Percentiles rank a stretch among this genome's conserved stretches.
phyloP scores from a whole-genome alignment of 1,140 invertebrate genomes.

The Harlomillsia oculata region DNA sequence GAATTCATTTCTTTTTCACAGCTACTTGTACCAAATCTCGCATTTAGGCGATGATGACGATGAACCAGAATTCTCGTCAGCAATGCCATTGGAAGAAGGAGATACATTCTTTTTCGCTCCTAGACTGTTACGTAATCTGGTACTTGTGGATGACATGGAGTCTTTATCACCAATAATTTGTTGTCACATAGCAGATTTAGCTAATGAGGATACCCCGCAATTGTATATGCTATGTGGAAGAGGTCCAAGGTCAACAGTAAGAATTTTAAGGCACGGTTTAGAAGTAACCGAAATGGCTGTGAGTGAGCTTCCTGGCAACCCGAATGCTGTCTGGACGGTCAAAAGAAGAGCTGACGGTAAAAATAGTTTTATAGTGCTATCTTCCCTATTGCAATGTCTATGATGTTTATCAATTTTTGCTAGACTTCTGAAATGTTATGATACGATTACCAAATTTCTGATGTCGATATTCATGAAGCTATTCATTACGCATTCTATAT shows the following conservation, averaged over 20 bases:
- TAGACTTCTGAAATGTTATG: constrained; percentile 34
- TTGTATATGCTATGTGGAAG: constrained; percentile 91
- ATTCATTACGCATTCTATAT: not conserved
- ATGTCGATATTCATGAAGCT: too few species aligned
- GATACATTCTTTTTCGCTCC: constrained; percentile 99
- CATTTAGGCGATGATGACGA: constrained; percentile 98
- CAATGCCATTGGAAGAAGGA: constrained; percentile 95
- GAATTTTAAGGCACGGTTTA: constrained; percentile 90
- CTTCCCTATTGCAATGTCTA: too few species aligned
- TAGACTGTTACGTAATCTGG: constrained; percentile 83
- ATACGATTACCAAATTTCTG: too few species aligned
- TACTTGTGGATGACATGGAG: constrained; percentile 96
- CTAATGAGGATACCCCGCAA: constrained; percentile 98
- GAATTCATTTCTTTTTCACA: constrained; percentile 42
- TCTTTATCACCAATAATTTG: constrained; percentile 88
- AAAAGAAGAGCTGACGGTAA: constrained; percentile 89
- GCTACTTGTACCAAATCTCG: constrained; percentile 96
- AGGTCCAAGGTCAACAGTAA: constrained; percentile 81
- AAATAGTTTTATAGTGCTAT: too few species aligned
- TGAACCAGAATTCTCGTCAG: constrained; percentile 97
- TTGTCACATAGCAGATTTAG: constrained; percentile 63
- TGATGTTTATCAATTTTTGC: too few species aligned
- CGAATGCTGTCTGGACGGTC: constrained; percentile 99
- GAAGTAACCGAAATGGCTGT: constrained; percentile 99
- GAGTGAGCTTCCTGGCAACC: constrained; percentile 95